Evolutionary conservation across 2,888 invertebrate species (phyloP), one percentile per base, ranked within the genome.

Genomic region (Coecobrya sp.): DNA sequence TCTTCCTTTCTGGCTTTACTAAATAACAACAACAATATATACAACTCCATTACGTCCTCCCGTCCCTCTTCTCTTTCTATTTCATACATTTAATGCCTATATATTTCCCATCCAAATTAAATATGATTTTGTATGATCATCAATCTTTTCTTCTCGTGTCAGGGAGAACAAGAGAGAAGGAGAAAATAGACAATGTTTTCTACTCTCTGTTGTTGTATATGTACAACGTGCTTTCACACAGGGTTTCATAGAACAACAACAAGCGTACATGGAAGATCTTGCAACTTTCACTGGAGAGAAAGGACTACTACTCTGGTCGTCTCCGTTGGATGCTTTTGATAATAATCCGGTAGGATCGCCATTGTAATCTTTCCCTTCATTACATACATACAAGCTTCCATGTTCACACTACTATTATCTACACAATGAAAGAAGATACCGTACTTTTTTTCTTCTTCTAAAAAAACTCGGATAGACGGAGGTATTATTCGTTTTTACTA

Each of bases 41-140:
- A 8, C 27, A 52, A 13, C 49, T 68, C 1, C 45, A 45, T 10
- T 45, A 45, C 27, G 0, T 68, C 11, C 30, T 30, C 86, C 25
- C 45, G 36, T 76, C 22, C 16, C 11, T 30, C 49, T 45, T 36
- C 49, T 22, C 36, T 27, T 42, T 87, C 25, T 45, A n/a, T 87
- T 55, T 42, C 27, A 19, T 16, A 11, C 25, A 65, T 19, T 1
- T 27, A 25, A 25, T 59, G 8, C 13, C 11, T 55, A n/a, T 65
- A 65, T 30, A 81, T 81, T 68, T 42, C 36, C n/a, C 65, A 42
- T 81, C 49, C 25, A 88, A 81, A 81, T 81, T 81, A 68, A 88
- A 65, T 88, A 88, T 88, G 79, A 88, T 88, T 81, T 81, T 81
- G 52, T 88, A 81, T 81, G 81, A 88, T 88, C 88, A 88, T 79